A percentile compares a stretch with the other conserved stretches of the same genome.
Conservation (phyloP, 2,797 vertebrate genomes). For the Semotilus atromaculatus region DNA sequence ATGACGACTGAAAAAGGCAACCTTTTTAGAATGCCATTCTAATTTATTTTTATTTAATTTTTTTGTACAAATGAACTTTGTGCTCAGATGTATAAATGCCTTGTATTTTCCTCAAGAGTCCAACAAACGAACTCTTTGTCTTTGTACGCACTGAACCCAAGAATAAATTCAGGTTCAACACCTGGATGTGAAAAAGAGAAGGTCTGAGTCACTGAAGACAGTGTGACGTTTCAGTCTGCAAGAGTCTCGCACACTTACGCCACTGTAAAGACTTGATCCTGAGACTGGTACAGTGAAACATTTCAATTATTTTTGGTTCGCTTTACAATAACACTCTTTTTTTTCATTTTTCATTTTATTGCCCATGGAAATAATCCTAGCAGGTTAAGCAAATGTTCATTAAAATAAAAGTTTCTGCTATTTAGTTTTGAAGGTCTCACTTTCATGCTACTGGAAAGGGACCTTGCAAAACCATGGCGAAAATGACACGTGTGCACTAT, state of each 20-base stretch:
- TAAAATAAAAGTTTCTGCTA: not conserved
- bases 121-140: conserved; percentile 49
- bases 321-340: not conserved
- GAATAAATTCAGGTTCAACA: conserved; percentile 23
- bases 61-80: conserved; percentile 45
- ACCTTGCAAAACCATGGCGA: not conserved
- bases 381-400: not conserved
- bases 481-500: not conserved
- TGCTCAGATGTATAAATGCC: conserved; percentile 29
- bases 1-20: not conserved
- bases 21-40: not conserved
- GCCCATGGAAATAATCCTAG: not conserved
- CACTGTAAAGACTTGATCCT: not conserved
- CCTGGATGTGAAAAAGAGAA: conserved; percentile 38
- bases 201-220: conserved; percentile 9
- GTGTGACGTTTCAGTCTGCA: conserved; percentile 10
- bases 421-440: not conserved
- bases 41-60: too few relatives aligned
- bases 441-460: not conserved
- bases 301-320: not conserved
- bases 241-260: conserved; percentile 24
- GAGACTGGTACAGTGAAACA: not conserved
- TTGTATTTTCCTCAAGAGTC: not conserved
- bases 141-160: not conserved
- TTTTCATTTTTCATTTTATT: not conserved